Percentiles rank a stretch among this genome's conserved stretches.
Evolutionary conservation across 2,888 invertebrate genomes (phyloP).

Genomic region (Microdon myrmicae): DNA sequence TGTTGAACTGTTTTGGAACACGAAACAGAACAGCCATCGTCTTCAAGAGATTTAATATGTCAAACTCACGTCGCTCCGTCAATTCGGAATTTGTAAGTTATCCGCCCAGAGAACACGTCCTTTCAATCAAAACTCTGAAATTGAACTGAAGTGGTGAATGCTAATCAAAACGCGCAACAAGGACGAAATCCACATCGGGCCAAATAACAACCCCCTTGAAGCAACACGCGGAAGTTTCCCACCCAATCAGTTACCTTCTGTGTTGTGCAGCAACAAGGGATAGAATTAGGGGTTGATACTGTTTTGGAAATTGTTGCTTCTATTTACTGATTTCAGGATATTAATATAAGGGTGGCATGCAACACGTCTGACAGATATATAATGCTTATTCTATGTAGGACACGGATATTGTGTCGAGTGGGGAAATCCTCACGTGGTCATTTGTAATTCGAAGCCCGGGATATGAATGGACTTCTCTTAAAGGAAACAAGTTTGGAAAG

Average conservation of each 20-base stretch:
- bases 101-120: slow-evolving; percentile 13
- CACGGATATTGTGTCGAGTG: no score
- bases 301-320: slow-evolving; percentile 50
- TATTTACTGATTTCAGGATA: slow-evolving; percentile 37
- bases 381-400: slow-evolving; percentile 10
- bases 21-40: slow-evolving; percentile 64
- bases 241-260: slow-evolving; percentile 40
- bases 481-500: slow-evolving; percentile 5
- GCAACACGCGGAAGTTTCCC: slow-evolving; percentile 40
- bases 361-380: slow-evolving; percentile 25
- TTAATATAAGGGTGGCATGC: slow-evolving; percentile 36
- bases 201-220: slow-evolving; percentile 20
- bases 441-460: no score
- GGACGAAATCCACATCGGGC: slow-evolving; percentile 18
- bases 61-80: slow-evolving; percentile 27
- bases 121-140: slow-evolving; percentile 17
- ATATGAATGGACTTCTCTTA: slow-evolving; percentile 32
- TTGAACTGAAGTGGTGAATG: slow-evolving; percentile 41
- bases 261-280: no score
- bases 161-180: slow-evolving; percentile 38
- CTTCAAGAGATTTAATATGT: slow-evolving; percentile 33
- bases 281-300: slow-evolving; percentile 1
- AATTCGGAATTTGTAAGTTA: slow-evolving; percentile 30
- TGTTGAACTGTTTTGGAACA: slow-evolving; percentile 57
- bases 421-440: slow-evolving; percentile 44